Conservation (phyloP, 1,140 invertebrate species). For the Zelostemma sp. region DNA sequence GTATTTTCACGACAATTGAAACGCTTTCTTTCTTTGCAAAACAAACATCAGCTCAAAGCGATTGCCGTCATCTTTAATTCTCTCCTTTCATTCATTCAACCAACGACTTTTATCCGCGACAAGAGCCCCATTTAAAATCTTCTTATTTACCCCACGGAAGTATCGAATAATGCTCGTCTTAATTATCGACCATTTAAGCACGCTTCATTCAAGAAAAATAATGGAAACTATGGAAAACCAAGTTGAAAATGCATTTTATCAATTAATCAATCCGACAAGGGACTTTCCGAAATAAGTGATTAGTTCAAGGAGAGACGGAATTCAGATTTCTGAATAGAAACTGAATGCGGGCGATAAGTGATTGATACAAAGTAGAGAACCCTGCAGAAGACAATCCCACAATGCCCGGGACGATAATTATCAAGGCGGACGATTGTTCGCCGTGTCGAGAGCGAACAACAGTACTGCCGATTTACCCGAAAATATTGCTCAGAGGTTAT, state of each 20-base stretch:
- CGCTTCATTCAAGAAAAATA: neutral
- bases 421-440: no score
- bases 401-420: no score
- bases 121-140: slow-evolving; percentile 27
- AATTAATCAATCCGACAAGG: neutral
- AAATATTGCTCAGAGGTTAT: no score
- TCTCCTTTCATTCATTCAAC: neutral
- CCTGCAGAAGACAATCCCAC: slow-evolving; percentile 25
- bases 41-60: neutral
- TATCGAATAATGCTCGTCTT: slow-evolving; percentile 4
- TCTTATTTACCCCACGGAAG: neutral
- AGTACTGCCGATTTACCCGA: no score
- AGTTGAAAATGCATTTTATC: no score
- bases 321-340: slow-evolving; percentile 27
- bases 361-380: slow-evolving; percentile 40
- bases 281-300: slow-evolving; percentile 17
- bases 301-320: slow-evolving; percentile 32
- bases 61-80: neutral
- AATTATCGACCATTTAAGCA: neutral
- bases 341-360: slow-evolving; percentile 56
- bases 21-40: neutral
- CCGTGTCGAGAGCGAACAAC: no score
- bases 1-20: no score
- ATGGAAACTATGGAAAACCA: no score
- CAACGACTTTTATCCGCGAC: slow-evolving; percentile 30